Evolutionary conservation across 2,797 vertebrate genomes (phyloP), one percentile per base, ranked within the genome.

Genomic region (Gila robusta): DNA sequence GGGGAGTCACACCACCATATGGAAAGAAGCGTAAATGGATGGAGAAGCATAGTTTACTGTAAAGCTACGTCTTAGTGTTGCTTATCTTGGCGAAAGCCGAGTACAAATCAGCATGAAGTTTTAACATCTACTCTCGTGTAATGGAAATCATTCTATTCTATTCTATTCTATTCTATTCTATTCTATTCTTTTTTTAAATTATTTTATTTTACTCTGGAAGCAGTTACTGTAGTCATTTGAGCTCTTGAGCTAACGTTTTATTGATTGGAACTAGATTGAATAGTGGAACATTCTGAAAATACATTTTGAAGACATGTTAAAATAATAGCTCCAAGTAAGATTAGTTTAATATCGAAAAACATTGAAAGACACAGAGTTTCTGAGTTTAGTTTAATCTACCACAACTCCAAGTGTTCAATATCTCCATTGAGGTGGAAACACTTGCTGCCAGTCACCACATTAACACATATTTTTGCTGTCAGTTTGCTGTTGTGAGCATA

Each of bases 121-220:
- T 32, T 32, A 32, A 32, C 28, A 32, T 32, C 28, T 32, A 32
- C 28, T 32, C 28, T 32, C 2, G 28, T 32, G 28, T 2, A 32
- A 32, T 32, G 28, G 28, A 32, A 32, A 32, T 54, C 0, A 21
- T 8, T 54, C 6, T 3, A 21, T 54, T 54, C 2, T 1, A 56
- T 23, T 23, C 10, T 0, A 49, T 23, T 56, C 4, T 0, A 19
- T 23, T n/a, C 0, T 4, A 1, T 62, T n/a, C 0, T 59, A 3
- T 56, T 56, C 7, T 23, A 3, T 19, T 64, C 0, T 64, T 28
- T 5, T 32, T 32, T 1, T 6, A 1, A 17, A 16, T 17, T 32
- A 1, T 66, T 67, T 26, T 26, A 62, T 66, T 64, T 64, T 37
- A 10, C 35, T 37, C 17, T 28, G 26, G 26, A 69, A 37, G 66